Conservation (phyloP, 2,888 invertebrate species). For the Eudemis profundana region DNA sequence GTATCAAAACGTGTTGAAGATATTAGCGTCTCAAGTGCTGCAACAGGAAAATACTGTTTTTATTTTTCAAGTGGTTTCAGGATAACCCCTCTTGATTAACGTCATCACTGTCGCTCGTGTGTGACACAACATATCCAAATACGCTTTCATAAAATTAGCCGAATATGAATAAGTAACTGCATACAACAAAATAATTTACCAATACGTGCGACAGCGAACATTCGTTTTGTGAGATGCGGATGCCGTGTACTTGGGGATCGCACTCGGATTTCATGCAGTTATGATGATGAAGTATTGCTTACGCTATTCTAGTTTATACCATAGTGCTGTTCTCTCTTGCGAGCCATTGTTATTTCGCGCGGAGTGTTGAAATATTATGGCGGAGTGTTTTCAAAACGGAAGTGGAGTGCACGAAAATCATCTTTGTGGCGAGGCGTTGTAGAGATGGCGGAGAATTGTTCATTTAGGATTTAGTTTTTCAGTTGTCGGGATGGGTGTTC, state of each 20-base stretch:
- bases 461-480: slow-evolving; percentile 66
- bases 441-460: slow-evolving; percentile 60
- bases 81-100: slow-evolving; percentile 5
- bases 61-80: slow-evolving; percentile 24
- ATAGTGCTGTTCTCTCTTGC: slow-evolving; percentile 70
- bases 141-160: slow-evolving; percentile 32
- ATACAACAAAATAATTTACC: background rate
- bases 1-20: slow-evolving; percentile 52
- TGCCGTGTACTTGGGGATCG: slow-evolving; percentile 35
- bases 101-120: slow-evolving; percentile 1
- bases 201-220: slow-evolving; percentile 3
- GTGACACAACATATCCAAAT: slow-evolving; percentile 17
- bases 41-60: slow-evolving; percentile 44
- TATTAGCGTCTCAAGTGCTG: slow-evolving; percentile 46
- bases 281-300: slow-evolving; percentile 73
- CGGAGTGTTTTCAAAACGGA: slow-evolving; percentile 62
- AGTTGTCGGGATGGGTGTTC: slow-evolving; percentile 44
- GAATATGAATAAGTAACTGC: slow-evolving; percentile 26
- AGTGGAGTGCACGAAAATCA: slow-evolving; percentile 65
- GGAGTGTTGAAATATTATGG: slow-evolving; percentile 77
- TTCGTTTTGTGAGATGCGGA: slow-evolving; percentile 33
- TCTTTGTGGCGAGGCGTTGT: slow-evolving; percentile 64
- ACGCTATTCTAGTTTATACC: slow-evolving; percentile 68
- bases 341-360: slow-evolving; percentile 80
- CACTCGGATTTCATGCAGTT: slow-evolving; percentile 57